phyloP scores from a whole-genome alignment of 2,797 vertebrate species.

The Hylomyscus alleni region DNA sequence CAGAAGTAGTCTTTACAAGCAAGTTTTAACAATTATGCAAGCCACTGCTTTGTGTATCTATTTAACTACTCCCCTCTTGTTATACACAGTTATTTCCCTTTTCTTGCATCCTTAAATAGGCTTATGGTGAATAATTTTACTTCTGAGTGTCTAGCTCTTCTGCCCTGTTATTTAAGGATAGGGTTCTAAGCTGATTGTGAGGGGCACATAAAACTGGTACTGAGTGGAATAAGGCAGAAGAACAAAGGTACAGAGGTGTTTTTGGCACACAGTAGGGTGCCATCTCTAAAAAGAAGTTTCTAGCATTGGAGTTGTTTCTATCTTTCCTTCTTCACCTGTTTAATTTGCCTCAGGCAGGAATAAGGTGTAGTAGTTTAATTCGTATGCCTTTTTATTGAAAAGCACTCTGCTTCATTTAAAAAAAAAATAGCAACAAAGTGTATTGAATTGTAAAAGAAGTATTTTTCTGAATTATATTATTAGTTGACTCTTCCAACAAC shows the following conservation, averaged over 20 bases:
- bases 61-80: neutral
- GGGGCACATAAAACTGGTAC: no score
- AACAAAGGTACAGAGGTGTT: neutral
- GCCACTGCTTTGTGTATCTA: neutral
- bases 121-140: slow-evolving; percentile 14
- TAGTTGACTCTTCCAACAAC: slow-evolving; percentile 23
- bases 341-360: slow-evolving; percentile 44
- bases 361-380: neutral
- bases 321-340: slow-evolving; percentile 15
- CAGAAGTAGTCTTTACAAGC: slow-evolving; percentile 43
- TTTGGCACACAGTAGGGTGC: no score
- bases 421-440: neutral
- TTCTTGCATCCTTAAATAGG: neutral
- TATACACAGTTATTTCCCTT: neutral
- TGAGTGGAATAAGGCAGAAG: neutral
- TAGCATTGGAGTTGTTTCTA: neutral
- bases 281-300: neutral
- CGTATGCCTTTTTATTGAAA: slow-evolving; percentile 15
- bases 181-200: neutral
- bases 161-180: slow-evolving; percentile 17
- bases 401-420: slow-evolving; percentile 40
- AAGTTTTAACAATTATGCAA: neutral
- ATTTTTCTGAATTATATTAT: slow-evolving; percentile 13
- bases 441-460: neutral
- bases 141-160: neutral